Evolutionary conservation across 2,888 invertebrate genomes (phyloP).

Genomic region (Lumbricus terrestris): DNA sequence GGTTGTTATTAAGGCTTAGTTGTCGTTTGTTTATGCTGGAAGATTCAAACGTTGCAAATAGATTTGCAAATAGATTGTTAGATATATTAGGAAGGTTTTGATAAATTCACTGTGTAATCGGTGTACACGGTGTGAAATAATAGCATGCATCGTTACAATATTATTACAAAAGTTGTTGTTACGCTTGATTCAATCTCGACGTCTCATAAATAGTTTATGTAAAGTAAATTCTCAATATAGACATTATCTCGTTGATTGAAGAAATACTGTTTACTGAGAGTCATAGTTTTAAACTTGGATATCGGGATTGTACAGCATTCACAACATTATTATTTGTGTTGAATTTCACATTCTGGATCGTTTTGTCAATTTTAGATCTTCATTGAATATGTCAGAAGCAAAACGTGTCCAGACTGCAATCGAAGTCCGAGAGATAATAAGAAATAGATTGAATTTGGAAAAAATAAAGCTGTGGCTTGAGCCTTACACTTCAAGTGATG

Average conservation of each 20-base stretch:
- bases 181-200: no score
- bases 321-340: not conserved
- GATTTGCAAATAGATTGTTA: not conserved
- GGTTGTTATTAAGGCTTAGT: no score
- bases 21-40: not conserved
- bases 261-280: no score
- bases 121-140: no score
- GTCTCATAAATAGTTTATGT: no score
- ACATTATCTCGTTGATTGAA: no score
- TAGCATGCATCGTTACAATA: no score
- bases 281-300: no score
- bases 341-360: not conserved
- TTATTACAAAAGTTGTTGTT: no score
- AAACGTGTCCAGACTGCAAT: not conserved
- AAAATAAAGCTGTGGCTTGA: constrained; percentile 75
- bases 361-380: not conserved
- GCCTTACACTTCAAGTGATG: constrained; percentile 68
- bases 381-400: not conserved
- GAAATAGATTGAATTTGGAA: constrained; percentile 64
- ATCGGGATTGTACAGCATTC: no score
- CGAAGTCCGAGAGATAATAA: constrained; percentile 19
- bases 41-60: not conserved
- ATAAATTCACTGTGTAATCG: no score
- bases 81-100: not conserved
- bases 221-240: no score